phyloP scores from a whole-genome alignment of 2,888 invertebrate species.

The Xylota segnis region DNA sequence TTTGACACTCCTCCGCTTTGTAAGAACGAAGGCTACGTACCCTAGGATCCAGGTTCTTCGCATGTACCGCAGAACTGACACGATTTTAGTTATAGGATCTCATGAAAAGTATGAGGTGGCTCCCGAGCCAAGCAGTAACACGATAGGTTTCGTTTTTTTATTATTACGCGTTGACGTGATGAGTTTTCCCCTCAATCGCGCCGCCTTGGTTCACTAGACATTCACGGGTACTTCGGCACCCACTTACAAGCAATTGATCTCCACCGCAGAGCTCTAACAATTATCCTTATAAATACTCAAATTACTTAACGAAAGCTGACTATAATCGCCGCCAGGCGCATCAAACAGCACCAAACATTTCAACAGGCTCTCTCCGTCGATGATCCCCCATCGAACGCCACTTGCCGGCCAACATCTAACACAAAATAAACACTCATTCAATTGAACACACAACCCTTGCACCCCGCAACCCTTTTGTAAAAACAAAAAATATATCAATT shows the following conservation, averaged over 20 bases:
- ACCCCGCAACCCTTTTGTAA: slow-evolving; percentile 20
- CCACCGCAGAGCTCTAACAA: not conserved
- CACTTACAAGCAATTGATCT: slow-evolving; percentile 2
- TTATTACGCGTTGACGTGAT: too few species aligned
- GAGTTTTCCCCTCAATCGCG: too few species aligned
- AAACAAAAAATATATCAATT: slow-evolving; percentile 59
- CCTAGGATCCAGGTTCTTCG: too few species aligned
- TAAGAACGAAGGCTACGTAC: too few species aligned
- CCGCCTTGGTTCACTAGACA: too few species aligned
- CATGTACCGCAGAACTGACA: too few species aligned
- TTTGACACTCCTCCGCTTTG: too few species aligned
- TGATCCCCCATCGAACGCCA: not conserved
- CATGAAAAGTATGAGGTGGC: too few species aligned
- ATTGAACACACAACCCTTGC: slow-evolving; percentile 35
- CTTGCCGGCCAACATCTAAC: slow-evolving; percentile 33
- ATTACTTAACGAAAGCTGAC: not conserved
- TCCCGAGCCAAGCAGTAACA: too few species aligned
- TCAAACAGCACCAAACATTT: not conserved
- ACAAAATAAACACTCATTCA: slow-evolving; percentile 34
- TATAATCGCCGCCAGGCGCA: not conserved
- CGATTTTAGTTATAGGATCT: too few species aligned
- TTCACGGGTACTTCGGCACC: not conserved
- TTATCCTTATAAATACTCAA: not conserved
- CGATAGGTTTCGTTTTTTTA: too few species aligned
- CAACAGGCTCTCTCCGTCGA: not conserved